phyloP scores from a whole-genome alignment of 2,797 vertebrate genomes.

The Neosilurus hyrtlii region DNA sequence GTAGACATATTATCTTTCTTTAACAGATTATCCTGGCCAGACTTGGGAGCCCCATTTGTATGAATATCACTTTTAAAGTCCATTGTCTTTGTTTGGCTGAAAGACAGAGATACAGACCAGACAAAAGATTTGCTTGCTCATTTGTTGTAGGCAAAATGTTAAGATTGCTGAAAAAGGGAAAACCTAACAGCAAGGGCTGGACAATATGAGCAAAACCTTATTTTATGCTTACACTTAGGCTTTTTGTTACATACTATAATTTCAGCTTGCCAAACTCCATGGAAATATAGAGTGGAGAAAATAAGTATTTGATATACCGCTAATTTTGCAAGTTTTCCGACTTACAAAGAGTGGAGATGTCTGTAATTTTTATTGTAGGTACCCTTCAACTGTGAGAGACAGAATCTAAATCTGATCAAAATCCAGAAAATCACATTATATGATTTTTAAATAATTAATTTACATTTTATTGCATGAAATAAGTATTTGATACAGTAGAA shows the following conservation, averaged over 20 bases:
- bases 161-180: not conserved
- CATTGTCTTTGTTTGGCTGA: constrained; percentile 66
- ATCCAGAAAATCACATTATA: no score
- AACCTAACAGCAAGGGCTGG: not conserved
- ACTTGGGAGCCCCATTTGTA: constrained; percentile 64
- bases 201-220: not conserved
- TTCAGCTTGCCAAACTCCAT: no score
- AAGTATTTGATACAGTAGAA: no score
- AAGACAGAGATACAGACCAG: constrained; percentile 3
- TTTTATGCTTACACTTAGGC: no score
- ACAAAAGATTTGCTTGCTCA: constrained; percentile 4
- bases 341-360: no score
- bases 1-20: constrained; percentile 87
- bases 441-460: no score
- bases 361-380: no score
- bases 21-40: constrained; percentile 70
- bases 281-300: not conserved
- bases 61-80: constrained; percentile 87
- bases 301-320: no score
- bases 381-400: no score
- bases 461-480: no score
- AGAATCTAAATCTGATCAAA: no score
- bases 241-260: not conserved
- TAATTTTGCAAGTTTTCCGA: no score
- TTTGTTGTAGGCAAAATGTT: not conserved